phyloP scores from a whole-genome alignment of 2,797 vertebrate species.

The Myripristis jacobus region DNA sequence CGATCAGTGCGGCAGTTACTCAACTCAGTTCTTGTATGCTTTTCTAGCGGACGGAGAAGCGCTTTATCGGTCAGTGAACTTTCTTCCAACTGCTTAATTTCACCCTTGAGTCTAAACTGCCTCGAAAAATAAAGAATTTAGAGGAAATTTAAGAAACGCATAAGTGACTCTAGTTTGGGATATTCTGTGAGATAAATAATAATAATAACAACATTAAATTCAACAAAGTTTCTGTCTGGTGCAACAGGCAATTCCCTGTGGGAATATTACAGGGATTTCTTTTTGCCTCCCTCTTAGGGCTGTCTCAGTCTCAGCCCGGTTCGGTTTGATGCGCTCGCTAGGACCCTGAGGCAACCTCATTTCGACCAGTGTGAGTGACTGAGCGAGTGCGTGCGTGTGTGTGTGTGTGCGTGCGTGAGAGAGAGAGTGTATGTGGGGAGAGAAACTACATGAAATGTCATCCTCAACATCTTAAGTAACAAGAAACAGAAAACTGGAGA shows the following conservation, averaged over 20 bases:
- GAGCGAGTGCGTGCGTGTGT: too few relatives aligned
- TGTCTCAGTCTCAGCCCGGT: slow-evolving; percentile 24
- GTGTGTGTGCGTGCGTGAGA: not conserved
- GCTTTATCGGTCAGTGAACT: not conserved
- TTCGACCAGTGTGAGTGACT: slow-evolving; percentile 32
- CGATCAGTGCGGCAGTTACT: slow-evolving; percentile 4
- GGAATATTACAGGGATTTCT: not conserved
- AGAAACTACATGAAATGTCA: slow-evolving; percentile 75
- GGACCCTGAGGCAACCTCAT: slow-evolving; percentile 76
- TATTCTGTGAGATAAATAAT: too few relatives aligned
- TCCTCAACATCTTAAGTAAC: slow-evolving; percentile 78
- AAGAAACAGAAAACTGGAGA: slow-evolving; percentile 70
- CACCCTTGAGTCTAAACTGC: not conserved
- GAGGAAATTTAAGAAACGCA: not conserved
- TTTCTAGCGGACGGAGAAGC: not conserved
- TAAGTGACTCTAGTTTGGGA: too few relatives aligned
- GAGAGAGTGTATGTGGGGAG: slow-evolving; percentile 33
- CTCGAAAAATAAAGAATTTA: too few relatives aligned
- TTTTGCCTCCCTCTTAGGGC: slow-evolving; percentile 9
- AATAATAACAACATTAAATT: not conserved
- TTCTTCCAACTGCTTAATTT: slow-evolving; percentile 3
- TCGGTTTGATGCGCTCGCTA: slow-evolving; percentile 64
- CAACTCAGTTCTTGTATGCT: not conserved
- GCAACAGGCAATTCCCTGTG: not conserved
- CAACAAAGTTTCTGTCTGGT: not conserved